These are phyloP conservation scores for Gasteruption jaculator DNA, from an alignment of 2,888 invertebrate species.

Conservation along the genomic window DNA sequence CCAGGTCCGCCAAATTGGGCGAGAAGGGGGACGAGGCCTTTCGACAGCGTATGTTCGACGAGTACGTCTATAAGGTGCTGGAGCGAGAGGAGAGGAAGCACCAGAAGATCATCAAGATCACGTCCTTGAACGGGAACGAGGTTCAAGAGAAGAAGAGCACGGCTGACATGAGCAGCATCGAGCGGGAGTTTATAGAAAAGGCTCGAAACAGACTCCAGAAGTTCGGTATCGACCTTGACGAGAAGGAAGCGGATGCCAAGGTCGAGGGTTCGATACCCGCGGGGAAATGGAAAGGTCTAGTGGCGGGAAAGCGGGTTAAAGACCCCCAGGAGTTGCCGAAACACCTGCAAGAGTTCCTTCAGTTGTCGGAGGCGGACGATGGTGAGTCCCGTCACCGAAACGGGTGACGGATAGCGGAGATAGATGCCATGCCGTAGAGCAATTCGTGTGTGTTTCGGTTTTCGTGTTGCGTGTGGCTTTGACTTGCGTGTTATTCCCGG, in stretches of 20 bases:
- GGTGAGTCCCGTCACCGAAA: conserved; percentile 56
- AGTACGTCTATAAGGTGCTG: conserved; percentile 75
- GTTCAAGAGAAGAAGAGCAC: conserved; percentile 14
- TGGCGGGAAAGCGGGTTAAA: conserved; percentile 63
- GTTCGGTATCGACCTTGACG: conserved; percentile 63
- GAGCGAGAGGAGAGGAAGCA: conserved; percentile 74
- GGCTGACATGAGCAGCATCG: conserved; percentile 57
- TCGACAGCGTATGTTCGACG: conserved; percentile 78
- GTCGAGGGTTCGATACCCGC: conserved; percentile 31
- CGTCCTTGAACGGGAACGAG: conserved; percentile 52
- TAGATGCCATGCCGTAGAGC: too few relatives aligned
- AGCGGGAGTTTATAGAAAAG: conserved; percentile 73
- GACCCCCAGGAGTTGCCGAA: conserved; percentile 66
- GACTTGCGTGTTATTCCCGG: too few relatives aligned
- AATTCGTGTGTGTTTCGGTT: conserved; percentile 53
- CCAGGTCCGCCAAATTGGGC: conserved; percentile 33
- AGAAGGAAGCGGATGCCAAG: conserved; percentile 52
- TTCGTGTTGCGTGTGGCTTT: conserved; percentile 54
- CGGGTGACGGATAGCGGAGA: conserved; percentile 57
- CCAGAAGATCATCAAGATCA: conserved; percentile 76
- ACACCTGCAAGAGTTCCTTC: conserved; percentile 76
- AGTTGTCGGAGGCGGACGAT: conserved; percentile 57
- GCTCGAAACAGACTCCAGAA: conserved; percentile 70
- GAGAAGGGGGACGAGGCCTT: conserved; percentile 65
- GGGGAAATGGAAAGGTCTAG: conserved; percentile 59